phyloP scores from a whole-genome alignment of 1,140 invertebrate species.

The Metopolophium dirhodum region DNA sequence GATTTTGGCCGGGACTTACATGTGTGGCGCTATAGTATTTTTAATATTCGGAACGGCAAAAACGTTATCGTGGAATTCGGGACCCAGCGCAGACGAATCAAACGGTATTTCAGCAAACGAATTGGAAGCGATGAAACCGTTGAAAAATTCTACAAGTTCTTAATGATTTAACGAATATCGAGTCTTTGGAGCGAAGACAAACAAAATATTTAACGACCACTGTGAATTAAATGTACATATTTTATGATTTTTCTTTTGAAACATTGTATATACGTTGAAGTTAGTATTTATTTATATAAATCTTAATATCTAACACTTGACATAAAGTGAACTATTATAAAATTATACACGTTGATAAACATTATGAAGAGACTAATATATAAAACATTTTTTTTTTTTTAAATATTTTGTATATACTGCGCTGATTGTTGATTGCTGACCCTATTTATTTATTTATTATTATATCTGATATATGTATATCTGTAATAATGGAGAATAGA shows the following conservation, averaged over 20 bases:
- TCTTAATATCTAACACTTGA: not conserved
- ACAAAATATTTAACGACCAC: not conserved
- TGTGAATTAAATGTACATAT: not conserved
- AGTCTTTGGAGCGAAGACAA: not conserved
- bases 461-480: not conserved
- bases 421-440: not conserved
- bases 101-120: not conserved
- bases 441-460: not conserved
- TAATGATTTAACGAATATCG: not conserved
- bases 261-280: not conserved
- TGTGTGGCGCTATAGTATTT: constrained; percentile 74
- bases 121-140: not conserved
- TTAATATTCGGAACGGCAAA: constrained; percentile 74
- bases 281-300: not conserved
- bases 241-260: not conserved
- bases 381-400: not conserved
- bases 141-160: not conserved
- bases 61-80: constrained; percentile 72
- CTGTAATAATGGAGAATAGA: not conserved
- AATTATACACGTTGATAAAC: not conserved
- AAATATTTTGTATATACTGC: not conserved
- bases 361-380: constrained; percentile 5
- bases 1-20: constrained; percentile 77
- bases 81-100: not conserved
- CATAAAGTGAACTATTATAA: not conserved